phyloP scores from a whole-genome alignment of 2,888 invertebrate genomes.

The Masnerella sp. region DNA sequence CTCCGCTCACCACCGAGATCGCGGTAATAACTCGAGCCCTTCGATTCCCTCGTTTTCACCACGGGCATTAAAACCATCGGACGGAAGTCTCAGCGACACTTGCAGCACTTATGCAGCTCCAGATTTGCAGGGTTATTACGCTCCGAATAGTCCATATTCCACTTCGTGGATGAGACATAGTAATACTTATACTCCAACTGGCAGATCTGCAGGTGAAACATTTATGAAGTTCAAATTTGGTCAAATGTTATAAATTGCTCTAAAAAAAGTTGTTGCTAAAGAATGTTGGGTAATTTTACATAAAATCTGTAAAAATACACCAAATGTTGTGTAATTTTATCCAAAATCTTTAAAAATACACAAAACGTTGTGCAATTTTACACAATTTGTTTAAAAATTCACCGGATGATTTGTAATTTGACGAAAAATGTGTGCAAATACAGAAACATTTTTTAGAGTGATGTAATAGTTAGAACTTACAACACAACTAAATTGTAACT shows the following conservation, averaged over 20 bases:
- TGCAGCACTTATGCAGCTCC: slow-evolving; percentile 86
- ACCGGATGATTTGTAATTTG: too few species aligned
- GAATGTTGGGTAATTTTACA: too few species aligned
- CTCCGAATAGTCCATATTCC: slow-evolving; percentile 84
- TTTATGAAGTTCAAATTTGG: too few species aligned
- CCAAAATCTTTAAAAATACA: too few species aligned
- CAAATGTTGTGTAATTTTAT: too few species aligned
- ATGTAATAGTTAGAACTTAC: too few species aligned
- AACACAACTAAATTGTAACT: too few species aligned
- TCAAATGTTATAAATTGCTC: neutral
- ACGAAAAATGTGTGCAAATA: too few species aligned
- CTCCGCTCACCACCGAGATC: slow-evolving; percentile 74
- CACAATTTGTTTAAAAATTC: too few species aligned
- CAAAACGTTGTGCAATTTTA: too few species aligned
- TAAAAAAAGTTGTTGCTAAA: neutral
- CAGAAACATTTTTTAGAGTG: too few species aligned
- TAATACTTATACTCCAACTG: slow-evolving; percentile 78
- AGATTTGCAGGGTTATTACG: slow-evolving; percentile 77
- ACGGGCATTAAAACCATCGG: slow-evolving; percentile 78
- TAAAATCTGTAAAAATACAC: too few species aligned
- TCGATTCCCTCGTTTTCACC: slow-evolving; percentile 74
- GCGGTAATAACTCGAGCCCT: slow-evolving; percentile 69
- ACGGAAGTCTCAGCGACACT: slow-evolving; percentile 92
- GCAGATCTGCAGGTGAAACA: slow-evolving; percentile 73
- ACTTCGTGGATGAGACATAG: slow-evolving; percentile 89